Conservation (phyloP, 2,888 invertebrate genomes). For the Parthenolecanium corni region DNA sequence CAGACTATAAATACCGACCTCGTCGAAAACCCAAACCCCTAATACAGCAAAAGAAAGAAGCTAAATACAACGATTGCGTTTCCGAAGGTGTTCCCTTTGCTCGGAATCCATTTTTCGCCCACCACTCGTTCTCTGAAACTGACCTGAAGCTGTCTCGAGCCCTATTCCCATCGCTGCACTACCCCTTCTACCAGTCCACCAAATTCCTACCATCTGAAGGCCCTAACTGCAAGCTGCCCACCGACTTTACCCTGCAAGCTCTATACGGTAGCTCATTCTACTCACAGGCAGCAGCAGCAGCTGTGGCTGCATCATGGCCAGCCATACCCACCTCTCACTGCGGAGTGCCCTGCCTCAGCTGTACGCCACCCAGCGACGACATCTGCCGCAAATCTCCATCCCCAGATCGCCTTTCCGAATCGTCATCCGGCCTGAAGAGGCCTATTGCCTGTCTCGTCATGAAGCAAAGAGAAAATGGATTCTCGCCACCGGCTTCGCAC, state of each 20-base stretch:
- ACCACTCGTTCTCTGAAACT: constrained; percentile 41
- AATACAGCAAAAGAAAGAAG: constrained; percentile 39
- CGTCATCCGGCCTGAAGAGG: constrained; percentile 5
- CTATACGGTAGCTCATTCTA: constrained; percentile 32
- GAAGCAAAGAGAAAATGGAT: constrained; percentile 14
- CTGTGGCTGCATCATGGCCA: constrained; percentile 42
- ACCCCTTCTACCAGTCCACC: constrained; percentile 45
- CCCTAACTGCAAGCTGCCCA: constrained; percentile 37
- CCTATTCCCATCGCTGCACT: constrained; percentile 52
- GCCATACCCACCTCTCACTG: constrained; percentile 38
- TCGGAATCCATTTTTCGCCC: constrained; percentile 42
- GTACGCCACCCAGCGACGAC: constrained; percentile 40
- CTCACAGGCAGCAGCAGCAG: constrained; percentile 37
- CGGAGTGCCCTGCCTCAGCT: constrained; percentile 37
- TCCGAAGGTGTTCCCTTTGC: constrained; percentile 38
- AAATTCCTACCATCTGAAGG: constrained; percentile 37
- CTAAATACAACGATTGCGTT: constrained; percentile 30
- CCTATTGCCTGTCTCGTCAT: constrained; percentile 21
- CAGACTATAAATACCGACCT: constrained; percentile 83
- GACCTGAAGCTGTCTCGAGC: constrained; percentile 51
- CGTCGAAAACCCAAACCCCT: constrained; percentile 68
- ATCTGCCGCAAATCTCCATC: constrained; percentile 38
- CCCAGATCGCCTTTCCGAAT: constrained; percentile 19
- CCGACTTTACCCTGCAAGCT: constrained; percentile 30
- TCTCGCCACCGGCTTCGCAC: constrained; percentile 41